Percentiles rank a stretch among this genome's conserved stretches.
These are phyloP conservation scores for Dicrurus megarhynchus DNA, from an alignment of 2,113 vertebrate genomes.

Conservation along the genomic window DNA sequence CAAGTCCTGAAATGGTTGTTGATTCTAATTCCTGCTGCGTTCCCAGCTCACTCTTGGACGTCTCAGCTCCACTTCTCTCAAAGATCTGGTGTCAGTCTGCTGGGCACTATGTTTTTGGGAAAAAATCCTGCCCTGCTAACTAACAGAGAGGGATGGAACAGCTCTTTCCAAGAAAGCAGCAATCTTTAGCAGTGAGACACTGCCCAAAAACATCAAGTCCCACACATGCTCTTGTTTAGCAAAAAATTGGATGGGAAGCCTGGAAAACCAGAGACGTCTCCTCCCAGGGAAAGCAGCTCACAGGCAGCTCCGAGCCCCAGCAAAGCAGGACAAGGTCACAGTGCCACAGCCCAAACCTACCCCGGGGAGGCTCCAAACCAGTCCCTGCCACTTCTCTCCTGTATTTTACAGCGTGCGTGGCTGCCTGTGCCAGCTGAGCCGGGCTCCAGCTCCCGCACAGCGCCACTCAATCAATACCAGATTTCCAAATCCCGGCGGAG, in stretches of 20 bases:
- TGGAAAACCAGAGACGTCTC: neutral
- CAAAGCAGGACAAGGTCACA: fast-evolving
- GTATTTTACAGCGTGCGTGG: neutral
- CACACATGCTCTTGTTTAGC: slow-evolving; percentile 41
- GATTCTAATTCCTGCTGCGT: neutral
- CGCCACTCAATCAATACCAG: neutral
- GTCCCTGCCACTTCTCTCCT: neutral
- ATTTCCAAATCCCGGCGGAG: neutral
- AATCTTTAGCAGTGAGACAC: neutral
- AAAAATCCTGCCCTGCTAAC: neutral
- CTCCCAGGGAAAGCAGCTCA: neutral
- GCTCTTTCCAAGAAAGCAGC: slow-evolving; percentile 39
- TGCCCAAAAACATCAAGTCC: neutral
- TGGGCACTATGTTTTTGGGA: neutral
- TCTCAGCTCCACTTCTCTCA: neutral
- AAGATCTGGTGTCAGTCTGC: neutral
- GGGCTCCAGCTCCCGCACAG: neutral
- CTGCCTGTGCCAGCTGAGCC: neutral
- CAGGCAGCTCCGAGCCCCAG: neutral
- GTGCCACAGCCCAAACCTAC: neutral
- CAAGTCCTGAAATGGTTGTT: neutral
- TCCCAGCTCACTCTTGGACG: fast-evolving
- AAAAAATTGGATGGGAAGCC: neutral
- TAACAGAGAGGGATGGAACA: neutral
- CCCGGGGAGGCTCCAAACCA: neutral